Evolutionary conservation across 2,797 vertebrate genomes (phyloP).

Genomic region (Muraenolepis orangiensis): DNA sequence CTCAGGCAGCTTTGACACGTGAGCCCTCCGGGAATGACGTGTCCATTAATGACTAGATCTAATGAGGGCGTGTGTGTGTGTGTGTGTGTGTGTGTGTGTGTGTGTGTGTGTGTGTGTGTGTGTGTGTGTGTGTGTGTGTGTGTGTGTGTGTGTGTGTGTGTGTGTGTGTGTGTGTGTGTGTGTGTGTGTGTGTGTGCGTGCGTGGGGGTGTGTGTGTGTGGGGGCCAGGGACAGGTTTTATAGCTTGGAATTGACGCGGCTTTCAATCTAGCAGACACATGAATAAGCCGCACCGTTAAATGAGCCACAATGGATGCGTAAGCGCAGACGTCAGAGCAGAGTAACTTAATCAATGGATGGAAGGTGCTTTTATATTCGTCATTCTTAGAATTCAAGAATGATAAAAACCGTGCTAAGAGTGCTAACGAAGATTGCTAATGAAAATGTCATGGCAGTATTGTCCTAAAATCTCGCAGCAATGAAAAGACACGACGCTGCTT

Average conservation of each 20-base stretch:
- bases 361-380: background rate
- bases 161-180: no score
- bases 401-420: background rate
- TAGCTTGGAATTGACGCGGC: background rate
- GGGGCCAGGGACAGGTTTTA: constrained; percentile 14
- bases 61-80: constrained; percentile 13
- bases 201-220: background rate
- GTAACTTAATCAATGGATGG: background rate
- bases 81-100: background rate
- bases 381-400: no score
- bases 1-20: background rate
- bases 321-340: background rate
- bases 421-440: no score
- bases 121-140: no score
- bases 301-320: background rate
- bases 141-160: no score
- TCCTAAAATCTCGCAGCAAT: no score
- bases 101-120: no score
- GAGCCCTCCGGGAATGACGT: constrained; percentile 11
- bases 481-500: no score
- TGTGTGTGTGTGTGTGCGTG: no score
- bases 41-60: constrained; percentile 25
- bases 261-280: constrained; percentile 35
- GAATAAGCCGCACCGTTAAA: constrained; percentile 25
- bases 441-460: no score